Percentiles rank a stretch among this genome's conserved stretches.
Evolutionary conservation across 2,797 vertebrate genomes (phyloP).

Genomic region (Urosaurus nigricauda): DNA sequence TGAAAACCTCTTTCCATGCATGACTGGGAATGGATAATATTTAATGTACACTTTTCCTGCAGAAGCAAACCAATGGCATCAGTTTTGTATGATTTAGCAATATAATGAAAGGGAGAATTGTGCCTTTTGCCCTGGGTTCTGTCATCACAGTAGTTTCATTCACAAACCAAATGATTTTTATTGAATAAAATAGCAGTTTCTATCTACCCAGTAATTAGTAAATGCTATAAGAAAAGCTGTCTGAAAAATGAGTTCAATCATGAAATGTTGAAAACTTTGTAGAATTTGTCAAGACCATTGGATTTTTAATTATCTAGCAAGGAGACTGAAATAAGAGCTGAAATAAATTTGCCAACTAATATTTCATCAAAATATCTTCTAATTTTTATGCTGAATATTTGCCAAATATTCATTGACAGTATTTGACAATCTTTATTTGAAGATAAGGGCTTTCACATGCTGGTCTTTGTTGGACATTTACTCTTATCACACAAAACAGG

Average conservation of each 20-base stretch:
- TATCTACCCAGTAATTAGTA: conserved; percentile 2
- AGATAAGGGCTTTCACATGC: too few relatives aligned
- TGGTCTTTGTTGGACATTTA: too few relatives aligned
- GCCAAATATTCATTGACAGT: too few relatives aligned
- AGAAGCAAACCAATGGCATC: neutral
- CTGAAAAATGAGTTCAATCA: conserved; percentile 16
- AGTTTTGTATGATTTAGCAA: neutral
- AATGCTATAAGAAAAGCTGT: conserved; percentile 10
- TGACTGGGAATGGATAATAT: neutral
- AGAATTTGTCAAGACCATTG: neutral
- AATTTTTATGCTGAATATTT: conserved; percentile 1
- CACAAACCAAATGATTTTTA: conserved; percentile 12
- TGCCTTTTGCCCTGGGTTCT: neutral
- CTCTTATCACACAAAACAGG: too few relatives aligned
- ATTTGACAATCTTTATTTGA: too few relatives aligned
- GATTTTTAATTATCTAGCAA: conserved; percentile 16
- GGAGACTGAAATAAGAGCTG: neutral
- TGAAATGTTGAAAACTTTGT: neutral
- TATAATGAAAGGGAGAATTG: neutral
- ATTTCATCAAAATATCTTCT: neutral
- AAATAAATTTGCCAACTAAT: conserved; percentile 3
- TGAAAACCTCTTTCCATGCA: neutral
- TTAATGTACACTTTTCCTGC: neutral
- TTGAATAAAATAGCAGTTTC: conserved; percentile 4
- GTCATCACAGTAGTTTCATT: neutral